Percentiles rank a stretch among this genome's conserved stretches.
Evolutionary conservation across 2,888 invertebrate species (phyloP).

Genomic region (Nephrotoma guestfalica): DNA sequence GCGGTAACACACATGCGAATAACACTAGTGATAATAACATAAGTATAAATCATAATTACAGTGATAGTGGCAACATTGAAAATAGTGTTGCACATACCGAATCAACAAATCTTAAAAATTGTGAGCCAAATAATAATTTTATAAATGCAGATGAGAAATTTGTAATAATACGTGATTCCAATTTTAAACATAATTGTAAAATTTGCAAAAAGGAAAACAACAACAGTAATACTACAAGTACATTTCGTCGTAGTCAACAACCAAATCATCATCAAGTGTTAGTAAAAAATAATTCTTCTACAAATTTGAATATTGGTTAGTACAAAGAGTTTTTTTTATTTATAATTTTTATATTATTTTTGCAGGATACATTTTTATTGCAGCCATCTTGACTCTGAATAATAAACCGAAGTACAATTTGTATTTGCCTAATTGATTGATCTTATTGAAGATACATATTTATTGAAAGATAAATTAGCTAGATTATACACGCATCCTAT

Average conservation of each 20-base stretch:
- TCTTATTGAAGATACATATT: no score
- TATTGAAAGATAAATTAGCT: no score
- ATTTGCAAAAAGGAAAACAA: neutral
- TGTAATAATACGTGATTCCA: neutral
- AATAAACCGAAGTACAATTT: no score
- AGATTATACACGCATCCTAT: no score
- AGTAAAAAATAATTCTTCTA: neutral
- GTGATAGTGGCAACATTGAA: neutral
- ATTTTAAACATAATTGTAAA: neutral
- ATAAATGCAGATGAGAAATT: neutral
- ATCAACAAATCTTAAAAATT: neutral
- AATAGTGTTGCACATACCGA: constrained; percentile 8
- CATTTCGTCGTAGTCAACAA: neutral
- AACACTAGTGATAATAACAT: neutral
- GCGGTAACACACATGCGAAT: neutral
- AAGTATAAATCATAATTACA: neutral
- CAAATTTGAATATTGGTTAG: neutral
- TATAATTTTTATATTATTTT: neutral
- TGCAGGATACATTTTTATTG: neutral
- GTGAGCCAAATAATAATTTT: neutral
- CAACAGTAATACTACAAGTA: neutral
- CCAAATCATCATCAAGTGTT: neutral
- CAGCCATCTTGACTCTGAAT: no score
- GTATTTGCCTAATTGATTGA: no score
- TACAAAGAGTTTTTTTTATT: neutral